These are phyloP conservation scores for Trichonephila inaurata DNA, from an alignment of 1,140 invertebrate genomes.

Conservation along the genomic window DNA sequence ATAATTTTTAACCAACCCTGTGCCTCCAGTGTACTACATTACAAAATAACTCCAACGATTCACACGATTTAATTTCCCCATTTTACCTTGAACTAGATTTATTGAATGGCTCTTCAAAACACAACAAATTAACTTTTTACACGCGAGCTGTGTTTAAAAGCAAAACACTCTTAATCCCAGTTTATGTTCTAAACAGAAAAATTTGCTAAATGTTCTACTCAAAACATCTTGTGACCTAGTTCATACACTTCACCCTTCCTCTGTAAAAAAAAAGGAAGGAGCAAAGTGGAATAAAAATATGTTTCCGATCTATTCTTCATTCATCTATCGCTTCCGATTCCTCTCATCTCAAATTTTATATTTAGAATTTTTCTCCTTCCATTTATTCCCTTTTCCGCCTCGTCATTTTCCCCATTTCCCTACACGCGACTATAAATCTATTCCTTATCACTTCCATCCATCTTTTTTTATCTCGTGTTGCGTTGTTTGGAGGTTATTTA, in stretches of 20 bases:
- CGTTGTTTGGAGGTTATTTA: too few relatives aligned
- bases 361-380: background rate
- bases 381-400: background rate
- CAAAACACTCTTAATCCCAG: background rate
- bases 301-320: background rate
- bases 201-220: background rate
- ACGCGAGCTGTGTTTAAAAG: background rate
- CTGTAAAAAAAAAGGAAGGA: background rate
- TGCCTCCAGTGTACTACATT: too few relatives aligned
- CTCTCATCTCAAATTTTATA: background rate
- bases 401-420: background rate
- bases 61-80: background rate
- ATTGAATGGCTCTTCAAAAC: background rate
- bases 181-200: background rate
- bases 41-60: background rate
- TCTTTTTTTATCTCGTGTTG: background rate
- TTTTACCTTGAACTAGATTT: background rate
- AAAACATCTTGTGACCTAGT: background rate
- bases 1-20: too few relatives aligned
- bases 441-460: background rate
- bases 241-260: background rate
- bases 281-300: background rate
- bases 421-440: constrained; percentile 11
- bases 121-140: background rate
- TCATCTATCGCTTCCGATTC: constrained; percentile 2